Conservation (phyloP, 2,888 invertebrate species). For the Pinctada fucata region DNA sequence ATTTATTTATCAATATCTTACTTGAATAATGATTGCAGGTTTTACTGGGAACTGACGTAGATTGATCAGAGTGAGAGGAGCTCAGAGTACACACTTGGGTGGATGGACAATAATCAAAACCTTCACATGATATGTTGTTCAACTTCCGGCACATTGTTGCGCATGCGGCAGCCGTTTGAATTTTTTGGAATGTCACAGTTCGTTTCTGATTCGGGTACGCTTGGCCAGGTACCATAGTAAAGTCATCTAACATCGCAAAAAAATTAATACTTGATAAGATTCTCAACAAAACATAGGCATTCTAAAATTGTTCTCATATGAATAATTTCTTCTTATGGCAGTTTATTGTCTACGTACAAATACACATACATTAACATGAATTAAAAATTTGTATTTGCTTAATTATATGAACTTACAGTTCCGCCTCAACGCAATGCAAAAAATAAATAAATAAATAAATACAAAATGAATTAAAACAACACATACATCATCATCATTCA, state of each 20-base stretch:
- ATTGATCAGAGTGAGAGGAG: conserved; percentile 46
- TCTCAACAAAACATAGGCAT: too few relatives aligned
- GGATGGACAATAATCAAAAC: conserved; percentile 60
- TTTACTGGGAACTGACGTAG: conserved; percentile 32
- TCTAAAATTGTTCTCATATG: too few relatives aligned
- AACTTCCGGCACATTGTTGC: conserved; percentile 55
- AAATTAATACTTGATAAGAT: not conserved
- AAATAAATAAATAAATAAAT: too few relatives aligned
- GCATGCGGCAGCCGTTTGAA: conserved; percentile 49
- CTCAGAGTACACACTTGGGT: conserved; percentile 54
- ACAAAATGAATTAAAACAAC: too few relatives aligned
- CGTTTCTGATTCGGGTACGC: conserved; percentile 25
- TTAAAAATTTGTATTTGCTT: too few relatives aligned
- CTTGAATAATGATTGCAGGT: conserved; percentile 57
- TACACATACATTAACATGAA: conserved; percentile 2
- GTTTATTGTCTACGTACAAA: not conserved
- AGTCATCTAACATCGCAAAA: conserved; percentile 49
- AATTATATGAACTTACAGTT: too few relatives aligned
- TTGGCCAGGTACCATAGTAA: conserved; percentile 49
- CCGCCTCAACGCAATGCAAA: too few relatives aligned
- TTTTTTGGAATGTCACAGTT: conserved; percentile 40
- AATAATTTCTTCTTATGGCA: not conserved
- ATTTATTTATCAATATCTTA: conserved; percentile 31
- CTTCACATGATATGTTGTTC: conserved; percentile 53
- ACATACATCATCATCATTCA: too few relatives aligned